Evolutionary conservation across 37 sponge, comb jelly and placozoan species (phyloP).

Genomic region (Diacarnus erythraeanus): DNA sequence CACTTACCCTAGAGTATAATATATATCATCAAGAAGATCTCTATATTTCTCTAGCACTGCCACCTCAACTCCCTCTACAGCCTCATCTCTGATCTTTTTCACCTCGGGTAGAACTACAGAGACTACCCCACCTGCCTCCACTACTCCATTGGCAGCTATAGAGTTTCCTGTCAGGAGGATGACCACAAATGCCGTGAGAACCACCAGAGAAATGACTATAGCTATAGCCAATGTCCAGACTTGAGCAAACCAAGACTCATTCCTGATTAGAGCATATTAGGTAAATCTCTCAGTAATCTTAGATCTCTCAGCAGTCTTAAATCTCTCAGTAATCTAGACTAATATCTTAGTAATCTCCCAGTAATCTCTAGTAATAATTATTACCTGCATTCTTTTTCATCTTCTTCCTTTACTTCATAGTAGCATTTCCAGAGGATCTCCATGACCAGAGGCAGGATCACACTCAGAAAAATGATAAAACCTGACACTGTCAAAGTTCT

Average conservation of each 20-base stretch:
- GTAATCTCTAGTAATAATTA: background rate
- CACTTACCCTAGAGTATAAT: no score
- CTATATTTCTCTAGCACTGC: background rate
- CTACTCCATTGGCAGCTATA: constrained; percentile 33
- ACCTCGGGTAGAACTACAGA: constrained; percentile 14
- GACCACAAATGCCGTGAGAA: constrained; percentile 27
- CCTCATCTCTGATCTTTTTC: background rate
- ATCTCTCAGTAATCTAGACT: no score
- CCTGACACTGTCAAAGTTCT: constrained; percentile 7
- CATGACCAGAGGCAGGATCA: constrained; percentile 28
- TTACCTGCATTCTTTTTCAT: constrained; percentile 1
- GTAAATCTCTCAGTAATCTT: background rate
- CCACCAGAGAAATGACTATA: constrained; percentile 7
- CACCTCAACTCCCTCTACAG: constrained; percentile 1
- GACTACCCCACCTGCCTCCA: constrained; percentile 2
- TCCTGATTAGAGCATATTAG: constrained; percentile 3
- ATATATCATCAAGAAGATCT: background rate
- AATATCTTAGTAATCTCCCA: background rate
- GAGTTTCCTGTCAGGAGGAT: constrained; percentile 47
- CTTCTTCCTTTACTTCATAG: constrained; percentile 35
- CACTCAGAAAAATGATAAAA: constrained; percentile 38
- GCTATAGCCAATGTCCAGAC: constrained; percentile 30
- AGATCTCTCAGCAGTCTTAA: background rate
- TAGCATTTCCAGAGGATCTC: constrained; percentile 48
- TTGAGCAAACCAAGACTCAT: constrained; percentile 10